A percentile compares a stretch with the other conserved stretches of the same genome.
Evolutionary conservation across 2,888 invertebrate genomes (phyloP).

Genomic region (Pyrrhosoma nymphula): DNA sequence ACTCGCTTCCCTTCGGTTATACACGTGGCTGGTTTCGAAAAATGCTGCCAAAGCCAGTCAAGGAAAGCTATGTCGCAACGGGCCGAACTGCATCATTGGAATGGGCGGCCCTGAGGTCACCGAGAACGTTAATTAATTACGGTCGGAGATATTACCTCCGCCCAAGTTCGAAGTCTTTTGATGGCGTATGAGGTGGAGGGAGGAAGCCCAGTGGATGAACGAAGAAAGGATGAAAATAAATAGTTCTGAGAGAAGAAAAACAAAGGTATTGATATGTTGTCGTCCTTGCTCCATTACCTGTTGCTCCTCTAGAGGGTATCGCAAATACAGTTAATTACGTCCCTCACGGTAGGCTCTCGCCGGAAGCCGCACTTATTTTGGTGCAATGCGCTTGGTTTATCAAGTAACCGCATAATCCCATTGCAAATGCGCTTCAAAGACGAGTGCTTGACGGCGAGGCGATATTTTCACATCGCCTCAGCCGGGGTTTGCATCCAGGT

Average conservation of each 20-base stretch:
- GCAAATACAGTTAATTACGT: slow-evolving; percentile 23
- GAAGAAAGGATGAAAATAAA: background rate
- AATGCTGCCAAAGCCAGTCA: background rate
- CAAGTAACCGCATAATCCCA: slow-evolving; percentile 22
- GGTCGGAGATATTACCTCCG: background rate
- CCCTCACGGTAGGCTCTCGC: background rate
- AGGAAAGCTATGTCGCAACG: background rate
- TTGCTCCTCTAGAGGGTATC: background rate
- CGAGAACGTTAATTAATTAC: background rate
- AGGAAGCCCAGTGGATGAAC: background rate
- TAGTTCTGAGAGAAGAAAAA: background rate
- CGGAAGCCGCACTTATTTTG: slow-evolving; percentile 27
- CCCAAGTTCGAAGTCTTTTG: background rate
- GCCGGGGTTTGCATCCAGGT: background rate
- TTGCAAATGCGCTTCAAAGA: background rate
- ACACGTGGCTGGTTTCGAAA: background rate
- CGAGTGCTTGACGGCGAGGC: background rate
- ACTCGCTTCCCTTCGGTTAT: background rate
- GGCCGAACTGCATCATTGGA: background rate
- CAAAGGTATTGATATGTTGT: background rate
- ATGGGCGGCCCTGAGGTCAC: background rate
- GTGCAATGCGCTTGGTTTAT: slow-evolving; percentile 22
- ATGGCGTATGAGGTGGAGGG: background rate
- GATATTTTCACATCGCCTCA: background rate
- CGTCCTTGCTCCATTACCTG: background rate